These are phyloP conservation scores for Thaleichthys pacificus DNA, from an alignment of 2,797 vertebrate genomes.

Conservation along the genomic window DNA sequence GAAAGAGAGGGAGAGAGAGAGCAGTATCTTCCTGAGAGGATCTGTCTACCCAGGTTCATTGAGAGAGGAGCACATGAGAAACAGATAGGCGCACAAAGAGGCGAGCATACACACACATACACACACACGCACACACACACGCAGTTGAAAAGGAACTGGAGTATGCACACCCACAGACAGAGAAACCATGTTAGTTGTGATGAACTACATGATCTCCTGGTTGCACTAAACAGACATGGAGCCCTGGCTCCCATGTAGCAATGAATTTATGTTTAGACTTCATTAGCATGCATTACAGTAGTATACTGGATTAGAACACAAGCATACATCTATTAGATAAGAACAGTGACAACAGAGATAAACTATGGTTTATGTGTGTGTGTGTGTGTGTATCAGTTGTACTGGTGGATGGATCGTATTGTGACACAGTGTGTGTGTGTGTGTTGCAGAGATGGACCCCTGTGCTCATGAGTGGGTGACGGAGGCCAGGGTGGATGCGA, in stretches of 20 bases:
- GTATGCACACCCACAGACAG: not conserved
- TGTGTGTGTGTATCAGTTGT: not conserved
- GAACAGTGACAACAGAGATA: not conserved
- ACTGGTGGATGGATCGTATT: too few species aligned
- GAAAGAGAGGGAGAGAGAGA: not conserved
- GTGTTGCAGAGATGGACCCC: not conserved
- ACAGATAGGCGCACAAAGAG: constrained; percentile 1
- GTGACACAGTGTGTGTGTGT: too few species aligned
- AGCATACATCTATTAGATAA: not conserved
- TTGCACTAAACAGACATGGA: not conserved
- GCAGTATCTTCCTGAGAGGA: constrained; percentile 5
- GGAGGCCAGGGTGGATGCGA: not conserved
- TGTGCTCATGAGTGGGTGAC: not conserved
- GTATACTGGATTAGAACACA: not conserved
- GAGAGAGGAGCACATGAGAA: constrained; percentile 3
- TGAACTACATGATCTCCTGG: not conserved
- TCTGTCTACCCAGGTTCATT: constrained; percentile 28
- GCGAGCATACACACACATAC: constrained; percentile 16
- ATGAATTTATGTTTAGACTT: not conserved
- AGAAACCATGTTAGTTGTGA: not conserved
- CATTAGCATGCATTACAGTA: not conserved
- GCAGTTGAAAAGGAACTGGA: not conserved
- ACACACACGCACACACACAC: not conserved
- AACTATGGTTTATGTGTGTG: not conserved
- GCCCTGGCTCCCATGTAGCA: not conserved